Conservation (phyloP, 2,888 invertebrate genomes). For the Acanthoscelides obtectus region DNA sequence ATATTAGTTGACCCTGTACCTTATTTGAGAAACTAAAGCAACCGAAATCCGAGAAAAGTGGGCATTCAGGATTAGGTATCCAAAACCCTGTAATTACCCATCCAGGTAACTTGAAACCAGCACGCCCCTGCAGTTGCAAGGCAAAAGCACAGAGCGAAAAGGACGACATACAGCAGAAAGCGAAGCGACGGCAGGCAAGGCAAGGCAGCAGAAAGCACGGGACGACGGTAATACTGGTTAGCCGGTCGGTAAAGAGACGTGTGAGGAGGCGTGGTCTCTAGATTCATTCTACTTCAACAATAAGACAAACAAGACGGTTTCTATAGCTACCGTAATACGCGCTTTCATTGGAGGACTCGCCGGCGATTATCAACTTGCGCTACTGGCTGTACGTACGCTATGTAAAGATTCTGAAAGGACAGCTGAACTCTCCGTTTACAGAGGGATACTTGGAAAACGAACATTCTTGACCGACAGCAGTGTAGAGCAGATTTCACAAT, state of each 20-base stretch:
- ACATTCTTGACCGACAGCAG: too few relatives aligned
- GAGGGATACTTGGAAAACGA: background rate
- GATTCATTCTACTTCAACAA: slow-evolving; percentile 48
- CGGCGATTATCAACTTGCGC: slow-evolving; percentile 35
- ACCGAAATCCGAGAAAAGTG: too few relatives aligned
- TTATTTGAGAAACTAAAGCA: too few relatives aligned
- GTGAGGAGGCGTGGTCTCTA: slow-evolving; percentile 44
- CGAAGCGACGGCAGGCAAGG: slow-evolving; percentile 11
- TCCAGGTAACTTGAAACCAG: background rate
- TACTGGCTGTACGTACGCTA: slow-evolving; percentile 3
- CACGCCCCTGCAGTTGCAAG: background rate
- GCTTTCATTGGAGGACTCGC: slow-evolving; percentile 44
- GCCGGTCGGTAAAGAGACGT: slow-evolving; percentile 41
- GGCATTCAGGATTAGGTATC: background rate
- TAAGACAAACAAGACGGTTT: slow-evolving; percentile 46
- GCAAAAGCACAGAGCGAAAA: background rate
- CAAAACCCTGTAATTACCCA: background rate
- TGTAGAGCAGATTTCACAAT: too few relatives aligned
- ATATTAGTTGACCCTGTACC: too few relatives aligned
- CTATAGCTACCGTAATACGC: slow-evolving; percentile 51
- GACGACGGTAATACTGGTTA: slow-evolving; percentile 30
- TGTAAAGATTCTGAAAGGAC: background rate
- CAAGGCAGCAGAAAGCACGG: slow-evolving; percentile 29
- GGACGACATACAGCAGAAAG: background rate
- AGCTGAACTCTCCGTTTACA: background rate